phyloP scores from a whole-genome alignment of 1,140 invertebrate genomes.

The Meteorus sp. region DNA sequence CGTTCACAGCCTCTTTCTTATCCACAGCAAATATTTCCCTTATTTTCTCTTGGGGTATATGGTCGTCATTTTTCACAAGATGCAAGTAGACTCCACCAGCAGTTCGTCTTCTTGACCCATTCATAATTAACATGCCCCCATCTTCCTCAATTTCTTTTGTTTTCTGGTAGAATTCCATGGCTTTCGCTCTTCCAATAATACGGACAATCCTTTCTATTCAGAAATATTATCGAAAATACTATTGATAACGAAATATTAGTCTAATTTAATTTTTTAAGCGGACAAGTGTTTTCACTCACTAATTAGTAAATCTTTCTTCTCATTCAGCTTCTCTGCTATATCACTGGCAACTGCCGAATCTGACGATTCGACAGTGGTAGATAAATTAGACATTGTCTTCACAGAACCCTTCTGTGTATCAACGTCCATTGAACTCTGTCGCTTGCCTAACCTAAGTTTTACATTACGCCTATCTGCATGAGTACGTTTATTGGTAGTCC shows the following conservation, averaged over 20 bases:
- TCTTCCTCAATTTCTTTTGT: constrained; percentile 78
- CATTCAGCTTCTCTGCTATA: constrained; percentile 70
- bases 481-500: constrained; percentile 63
- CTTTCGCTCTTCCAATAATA: constrained; percentile 71
- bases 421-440: constrained; percentile 55
- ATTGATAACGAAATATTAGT: constrained; percentile 22
- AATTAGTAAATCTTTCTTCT: constrained; percentile 72
- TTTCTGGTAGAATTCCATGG: constrained; percentile 75
- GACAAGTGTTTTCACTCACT: constrained; percentile 57
- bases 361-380: constrained; percentile 55
- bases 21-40: constrained; percentile 75
- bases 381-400: constrained; percentile 61
- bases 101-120: constrained; percentile 77
- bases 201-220: constrained; percentile 72
- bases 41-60: constrained; percentile 69
- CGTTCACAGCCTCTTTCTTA: constrained; percentile 60
- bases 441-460: constrained; percentile 63
- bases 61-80: constrained; percentile 74
- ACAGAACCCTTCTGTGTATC: constrained; percentile 57
- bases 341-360: constrained; percentile 67
- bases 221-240: constrained; percentile 30
- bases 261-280: background rate
- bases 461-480: constrained; percentile 63
- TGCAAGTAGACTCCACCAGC: constrained; percentile 83
- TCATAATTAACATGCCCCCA: constrained; percentile 84